These are phyloP conservation scores for Ptychadena robeensis DNA, from an alignment of 2,797 vertebrate genomes.

Conservation along the genomic window DNA sequence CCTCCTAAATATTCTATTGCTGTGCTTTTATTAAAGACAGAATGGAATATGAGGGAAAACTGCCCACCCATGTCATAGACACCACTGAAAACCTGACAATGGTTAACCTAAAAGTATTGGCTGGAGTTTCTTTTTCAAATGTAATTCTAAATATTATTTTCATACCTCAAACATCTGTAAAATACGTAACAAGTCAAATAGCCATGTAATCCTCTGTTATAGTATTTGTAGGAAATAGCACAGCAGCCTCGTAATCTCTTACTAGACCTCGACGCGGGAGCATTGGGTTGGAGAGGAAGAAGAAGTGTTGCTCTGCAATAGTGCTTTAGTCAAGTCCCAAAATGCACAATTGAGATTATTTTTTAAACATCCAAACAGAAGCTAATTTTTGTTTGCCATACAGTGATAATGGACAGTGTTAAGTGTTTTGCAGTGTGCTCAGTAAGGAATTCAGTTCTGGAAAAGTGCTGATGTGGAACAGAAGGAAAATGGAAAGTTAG, in stretches of 20 bases:
- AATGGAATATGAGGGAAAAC: too few species aligned
- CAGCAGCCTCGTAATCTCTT: slow-evolving; percentile 52
- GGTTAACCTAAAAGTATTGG: not conserved
- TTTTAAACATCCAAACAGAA: not conserved
- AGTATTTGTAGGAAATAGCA: slow-evolving; percentile 58
- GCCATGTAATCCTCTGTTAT: slow-evolving; percentile 17
- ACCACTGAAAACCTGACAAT: too few species aligned
- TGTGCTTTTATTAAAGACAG: too few species aligned
- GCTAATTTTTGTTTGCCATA: slow-evolving; percentile 4
- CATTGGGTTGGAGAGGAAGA: not conserved
- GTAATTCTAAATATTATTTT: not conserved
- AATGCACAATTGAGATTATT: slow-evolving; percentile 23
- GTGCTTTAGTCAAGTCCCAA: slow-evolving; percentile 8
- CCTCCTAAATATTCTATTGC: too few species aligned
- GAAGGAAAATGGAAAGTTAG: slow-evolving; percentile 32
- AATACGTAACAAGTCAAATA: slow-evolving; percentile 4
- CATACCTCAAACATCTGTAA: slow-evolving; percentile 49
- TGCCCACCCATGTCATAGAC: too few species aligned
- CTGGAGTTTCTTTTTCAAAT: not conserved
- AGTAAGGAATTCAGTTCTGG: slow-evolving; percentile 22
- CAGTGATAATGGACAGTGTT: not conserved
- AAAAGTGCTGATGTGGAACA: slow-evolving; percentile 35
- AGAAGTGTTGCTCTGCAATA: not conserved
- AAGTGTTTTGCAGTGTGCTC: slow-evolving; percentile 36
- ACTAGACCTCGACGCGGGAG: slow-evolving; percentile 12